These are phyloP conservation scores for Asobara japonica DNA, from an alignment of 1,140 invertebrate species.

Conservation along the genomic window DNA sequence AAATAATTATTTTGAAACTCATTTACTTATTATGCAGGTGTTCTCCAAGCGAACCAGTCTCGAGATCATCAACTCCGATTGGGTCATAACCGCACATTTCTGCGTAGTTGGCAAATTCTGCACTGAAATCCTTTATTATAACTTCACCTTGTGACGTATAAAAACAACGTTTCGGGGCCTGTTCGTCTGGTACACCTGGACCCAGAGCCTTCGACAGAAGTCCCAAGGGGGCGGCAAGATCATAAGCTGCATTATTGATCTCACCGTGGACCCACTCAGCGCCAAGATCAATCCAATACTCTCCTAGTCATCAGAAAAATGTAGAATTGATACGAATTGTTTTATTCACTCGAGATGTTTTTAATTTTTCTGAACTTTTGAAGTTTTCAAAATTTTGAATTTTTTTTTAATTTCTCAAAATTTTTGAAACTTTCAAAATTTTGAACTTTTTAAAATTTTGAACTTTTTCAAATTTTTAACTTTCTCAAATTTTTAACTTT, in stretches of 20 bases:
- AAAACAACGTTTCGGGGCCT: neutral
- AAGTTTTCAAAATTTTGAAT: no score
- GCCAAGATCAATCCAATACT: conserved; percentile 78
- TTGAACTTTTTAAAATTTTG: no score
- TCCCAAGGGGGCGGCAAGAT: conserved; percentile 69
- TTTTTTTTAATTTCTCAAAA: no score
- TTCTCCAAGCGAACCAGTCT: conserved; percentile 61
- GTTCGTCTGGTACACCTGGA: neutral
- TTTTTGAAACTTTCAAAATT: no score
- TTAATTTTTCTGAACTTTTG: no score
- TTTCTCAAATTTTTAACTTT: conserved; percentile 17
- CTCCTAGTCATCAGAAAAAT: conserved; percentile 59
- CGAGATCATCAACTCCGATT: conserved; percentile 41
- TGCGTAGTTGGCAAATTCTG: conserved; percentile 42
- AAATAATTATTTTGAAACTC: no score
- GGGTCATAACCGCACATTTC: conserved; percentile 20
- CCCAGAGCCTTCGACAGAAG: conserved; percentile 25
- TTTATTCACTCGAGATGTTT: no score
- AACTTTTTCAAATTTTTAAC: no score
- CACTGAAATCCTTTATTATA: conserved; percentile 60
- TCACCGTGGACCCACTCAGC: conserved; percentile 89
- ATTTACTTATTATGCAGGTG: conserved; percentile 60
- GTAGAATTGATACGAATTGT: no score
- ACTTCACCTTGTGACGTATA: neutral
- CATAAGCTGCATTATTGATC: conserved; percentile 74